Percentiles rank a stretch among this genome's conserved stretches.
phyloP scores from a whole-genome alignment of 1,140 invertebrate genomes.

The Drosophila kepulauana region DNA sequence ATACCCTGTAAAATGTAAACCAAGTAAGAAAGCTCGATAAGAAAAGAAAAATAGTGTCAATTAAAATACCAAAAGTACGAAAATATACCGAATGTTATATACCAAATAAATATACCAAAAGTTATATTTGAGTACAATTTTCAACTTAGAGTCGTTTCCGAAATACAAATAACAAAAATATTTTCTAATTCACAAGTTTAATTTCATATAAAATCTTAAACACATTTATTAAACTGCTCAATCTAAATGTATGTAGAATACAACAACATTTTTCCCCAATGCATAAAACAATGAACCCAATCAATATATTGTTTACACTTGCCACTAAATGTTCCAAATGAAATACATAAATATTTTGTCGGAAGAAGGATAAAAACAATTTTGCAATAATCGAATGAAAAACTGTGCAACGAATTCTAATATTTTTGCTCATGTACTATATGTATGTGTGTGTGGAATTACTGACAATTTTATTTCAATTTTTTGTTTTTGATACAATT shows the following conservation, averaged over 20 bases:
- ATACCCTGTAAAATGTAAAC: constrained; percentile 31
- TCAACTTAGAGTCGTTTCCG: too few relatives aligned
- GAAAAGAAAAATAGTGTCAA: too few relatives aligned
- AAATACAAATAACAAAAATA: too few relatives aligned
- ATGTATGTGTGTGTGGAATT: not conserved
- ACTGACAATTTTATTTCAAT: not conserved
- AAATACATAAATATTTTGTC: not conserved
- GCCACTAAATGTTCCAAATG: not conserved
- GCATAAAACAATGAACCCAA: constrained; percentile 4
- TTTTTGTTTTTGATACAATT: not conserved
- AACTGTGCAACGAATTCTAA: not conserved
- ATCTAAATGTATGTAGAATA: not conserved
- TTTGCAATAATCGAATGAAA: constrained; percentile 3
- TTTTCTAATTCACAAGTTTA: too few relatives aligned
- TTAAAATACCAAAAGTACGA: too few relatives aligned
- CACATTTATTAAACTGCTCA: too few relatives aligned
- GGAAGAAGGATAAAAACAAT: not conserved
- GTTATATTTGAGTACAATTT: too few relatives aligned
- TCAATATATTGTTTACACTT: constrained; percentile 1
- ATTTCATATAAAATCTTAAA: too few relatives aligned
- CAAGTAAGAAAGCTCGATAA: too few relatives aligned
- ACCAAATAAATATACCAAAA: too few relatives aligned
- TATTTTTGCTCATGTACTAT: not conserved
- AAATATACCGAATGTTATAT: too few relatives aligned
- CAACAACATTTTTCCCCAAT: not conserved